Evolutionary conservation across 2,888 invertebrate genomes (phyloP).

Genomic region (Chaitophorus viminalis): DNA sequence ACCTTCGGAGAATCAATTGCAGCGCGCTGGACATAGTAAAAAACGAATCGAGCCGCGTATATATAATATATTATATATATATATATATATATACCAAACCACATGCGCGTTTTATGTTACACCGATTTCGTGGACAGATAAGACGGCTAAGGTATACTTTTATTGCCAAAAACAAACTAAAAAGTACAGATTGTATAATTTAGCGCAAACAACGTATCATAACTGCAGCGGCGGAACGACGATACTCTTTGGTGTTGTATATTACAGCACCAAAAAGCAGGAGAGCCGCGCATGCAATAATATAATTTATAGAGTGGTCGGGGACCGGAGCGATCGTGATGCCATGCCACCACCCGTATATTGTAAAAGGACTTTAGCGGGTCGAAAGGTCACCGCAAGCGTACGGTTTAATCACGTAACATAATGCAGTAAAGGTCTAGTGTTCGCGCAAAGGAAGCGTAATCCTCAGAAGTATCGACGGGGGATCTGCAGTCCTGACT

Average conservation of each 20-base stretch:
- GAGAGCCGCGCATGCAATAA: neutral
- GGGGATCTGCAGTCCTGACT: too few species aligned
- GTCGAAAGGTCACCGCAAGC: conserved; percentile 1
- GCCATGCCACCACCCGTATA: neutral
- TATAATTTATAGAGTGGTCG: neutral
- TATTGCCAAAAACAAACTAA: conserved; percentile 3
- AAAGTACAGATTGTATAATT: neutral
- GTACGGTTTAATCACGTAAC: neutral
- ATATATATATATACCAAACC: neutral
- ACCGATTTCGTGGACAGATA: neutral
- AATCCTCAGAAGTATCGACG: too few species aligned
- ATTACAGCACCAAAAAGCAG: neutral
- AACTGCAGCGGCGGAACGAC: neutral
- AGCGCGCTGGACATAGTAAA: neutral
- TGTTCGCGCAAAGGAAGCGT: too few species aligned
- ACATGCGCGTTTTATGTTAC: neutral
- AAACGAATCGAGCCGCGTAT: conserved; percentile 10
- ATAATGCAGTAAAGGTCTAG: neutral
- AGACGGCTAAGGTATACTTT: neutral
- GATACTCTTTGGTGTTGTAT: neutral
- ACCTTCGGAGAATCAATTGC: conserved; percentile 21
- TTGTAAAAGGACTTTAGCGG: neutral
- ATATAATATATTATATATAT: too few species aligned
- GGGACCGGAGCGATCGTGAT: neutral
- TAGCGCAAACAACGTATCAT: neutral